Evolutionary conservation across 2,113 vertebrate genomes (phyloP), one percentile per base, ranked within the genome.

Genomic region (Gallinago paraguaiae): DNA sequence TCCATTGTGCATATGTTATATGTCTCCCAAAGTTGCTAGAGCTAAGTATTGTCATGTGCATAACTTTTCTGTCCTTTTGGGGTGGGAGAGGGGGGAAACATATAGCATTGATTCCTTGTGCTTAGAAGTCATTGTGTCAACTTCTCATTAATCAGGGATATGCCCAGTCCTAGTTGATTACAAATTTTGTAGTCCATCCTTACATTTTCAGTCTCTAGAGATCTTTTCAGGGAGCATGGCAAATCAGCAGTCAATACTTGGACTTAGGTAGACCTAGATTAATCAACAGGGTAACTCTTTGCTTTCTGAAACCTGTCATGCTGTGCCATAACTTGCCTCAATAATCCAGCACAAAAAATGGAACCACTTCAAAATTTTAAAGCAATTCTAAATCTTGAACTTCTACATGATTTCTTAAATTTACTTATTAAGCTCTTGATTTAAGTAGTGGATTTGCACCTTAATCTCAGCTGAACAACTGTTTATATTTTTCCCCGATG

Each of bases 181-280:
- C 88, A 80, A 85, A 75, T 83, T 95, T 90, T 92, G 35, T 53
- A 80, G 82, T 31, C 28, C 69, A 77, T 81, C 68, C 91, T 92
- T 95, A 83, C 50, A 91, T 76, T 88, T 80, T 53, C 63, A 92
- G 51, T 84, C 90, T 93, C 94, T 54, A 86, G 95, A 93, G 88
- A 68, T 50, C 35, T 69, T 93, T 48, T 50, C 53, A 71, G 81
- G 48, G 39, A 93, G 43, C 19, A 84, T 51, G 61, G 88, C 67
- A 96, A 97, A 93, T 77, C 56, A 93, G 28, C 31, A 89, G 93
- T 97, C 97, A 97, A 95, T 97, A 98, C 65, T 54, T 94, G 94
- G 95, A 94, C 25, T 89, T 95, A 70, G 56, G 27, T 30, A 92
- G 85, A 81, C 18, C 88, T 69, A 93, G 93, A 95, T 97, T 97